These are phyloP conservation scores for Caradrina clavipalpis DNA, from an alignment of 2,888 invertebrate species.

Conservation along the genomic window DNA sequence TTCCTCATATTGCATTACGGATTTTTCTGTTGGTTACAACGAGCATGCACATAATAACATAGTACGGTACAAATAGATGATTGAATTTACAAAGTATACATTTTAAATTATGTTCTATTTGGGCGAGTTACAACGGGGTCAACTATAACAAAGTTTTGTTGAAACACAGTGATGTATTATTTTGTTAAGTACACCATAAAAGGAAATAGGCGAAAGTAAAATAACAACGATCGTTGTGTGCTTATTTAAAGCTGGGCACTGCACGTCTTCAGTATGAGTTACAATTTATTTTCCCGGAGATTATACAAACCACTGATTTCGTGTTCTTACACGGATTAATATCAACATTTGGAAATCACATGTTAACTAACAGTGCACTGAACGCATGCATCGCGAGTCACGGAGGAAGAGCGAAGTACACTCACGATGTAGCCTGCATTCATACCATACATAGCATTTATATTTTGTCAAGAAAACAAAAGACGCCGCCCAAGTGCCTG, in stretches of 20 bases:
- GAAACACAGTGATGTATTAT: background rate
- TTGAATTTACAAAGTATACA: constrained; percentile 15
- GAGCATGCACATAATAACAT: constrained; percentile 24
- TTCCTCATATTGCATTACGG: constrained; percentile 60
- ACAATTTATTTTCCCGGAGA: constrained; percentile 53
- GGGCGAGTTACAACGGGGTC: constrained; percentile 4
- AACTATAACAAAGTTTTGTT: background rate
- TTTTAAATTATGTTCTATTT: constrained; percentile 6
- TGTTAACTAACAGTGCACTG: constrained; percentile 58
- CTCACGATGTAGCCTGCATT: constrained; percentile 56
- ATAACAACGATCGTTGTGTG: background rate
- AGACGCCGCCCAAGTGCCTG: constrained; percentile 33
- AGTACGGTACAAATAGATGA: constrained; percentile 17
- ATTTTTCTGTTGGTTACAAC: constrained; percentile 30
- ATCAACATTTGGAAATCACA: constrained; percentile 52
- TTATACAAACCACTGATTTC: constrained; percentile 54
- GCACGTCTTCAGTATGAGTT: too few relatives aligned
- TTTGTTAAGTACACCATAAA: background rate
- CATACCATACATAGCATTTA: background rate
- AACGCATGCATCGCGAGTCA: constrained; percentile 63
- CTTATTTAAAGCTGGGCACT: too few relatives aligned
- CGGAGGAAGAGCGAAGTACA: constrained; percentile 54
- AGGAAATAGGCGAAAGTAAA: background rate
- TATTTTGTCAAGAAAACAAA: constrained; percentile 54
- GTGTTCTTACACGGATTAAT: constrained; percentile 50